Evolutionary conservation across 2,888 invertebrate species (phyloP), one percentile per base, ranked within the genome.

Genomic region (Rhagium mordax): DNA sequence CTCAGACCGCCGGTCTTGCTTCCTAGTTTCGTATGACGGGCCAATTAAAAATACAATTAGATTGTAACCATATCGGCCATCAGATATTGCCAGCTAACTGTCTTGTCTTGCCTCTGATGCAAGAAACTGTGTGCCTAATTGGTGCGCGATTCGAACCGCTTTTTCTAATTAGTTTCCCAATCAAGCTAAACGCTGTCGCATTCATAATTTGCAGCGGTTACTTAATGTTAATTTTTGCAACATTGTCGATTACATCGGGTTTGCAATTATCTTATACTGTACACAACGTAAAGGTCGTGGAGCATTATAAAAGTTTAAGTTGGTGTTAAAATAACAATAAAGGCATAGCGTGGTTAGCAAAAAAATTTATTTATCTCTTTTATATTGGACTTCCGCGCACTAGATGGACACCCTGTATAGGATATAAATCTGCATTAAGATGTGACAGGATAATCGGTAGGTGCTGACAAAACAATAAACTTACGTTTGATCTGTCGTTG

Each of bases 41-140:
- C 60, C 41, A 20, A 61, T 61, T 61, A 61, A 41, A 41, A 61
- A 21, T n/a, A 18, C 62, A 64, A 64, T 51, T 27, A 64, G 64
- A 64, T 27, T 27, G 51, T 29, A 64, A 64, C 47, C 15, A 61
- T 20, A 61, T 21, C 61, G 61, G 16, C 16, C 2, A 21, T 21
- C 53, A 21, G 21, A 13, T 29, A 10, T n/a, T 24, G 53, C 24
- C 24, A 7, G 0, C 10, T n/a, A 24, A 33, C 18, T 29, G 59
- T 16, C 16, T 16, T n/a, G n/a, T n/a, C n/a, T 20, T 20, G 5
- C 1, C 8, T 10, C 29, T 64, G 48, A 27, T 15, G 47, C 27
- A 47, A 64, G 27, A 48, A 41, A 18, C 61, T 33, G 3, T 41
- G 59, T 27, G 13, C 61, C 13, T 61, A 47, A 61, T 18, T 51